These are phyloP conservation scores for Hemistola chrysoprasaria DNA, from an alignment of 2,888 invertebrate genomes.

Conservation along the genomic window DNA sequence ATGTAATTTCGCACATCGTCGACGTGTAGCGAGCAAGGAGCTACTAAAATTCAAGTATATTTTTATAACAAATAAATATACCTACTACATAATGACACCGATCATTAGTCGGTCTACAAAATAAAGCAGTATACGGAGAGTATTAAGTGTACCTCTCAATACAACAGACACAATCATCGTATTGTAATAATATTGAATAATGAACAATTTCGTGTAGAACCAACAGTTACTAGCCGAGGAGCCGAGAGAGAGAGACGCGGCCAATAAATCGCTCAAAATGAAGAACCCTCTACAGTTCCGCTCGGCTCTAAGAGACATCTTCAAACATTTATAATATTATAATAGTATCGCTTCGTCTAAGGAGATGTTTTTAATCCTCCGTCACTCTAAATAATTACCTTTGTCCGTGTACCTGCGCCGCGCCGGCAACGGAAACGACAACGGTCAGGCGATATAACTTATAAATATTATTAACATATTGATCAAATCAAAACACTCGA, in stretches of 20 bases:
- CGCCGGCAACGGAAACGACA: too few species aligned
- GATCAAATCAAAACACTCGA: slow-evolving; percentile 1
- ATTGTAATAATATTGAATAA: slow-evolving; percentile 12
- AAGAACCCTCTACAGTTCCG: slow-evolving; percentile 12
- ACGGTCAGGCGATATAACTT: slow-evolving; percentile 8
- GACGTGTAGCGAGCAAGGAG: slow-evolving; percentile 1
- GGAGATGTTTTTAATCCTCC: slow-evolving; percentile 28
- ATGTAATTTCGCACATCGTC: slow-evolving; percentile 14
- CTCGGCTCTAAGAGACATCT: background rate
- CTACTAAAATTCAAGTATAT: too few species aligned
- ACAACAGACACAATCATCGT: too few species aligned
- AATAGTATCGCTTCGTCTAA: slow-evolving; percentile 41
- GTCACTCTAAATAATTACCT: slow-evolving; percentile 26
- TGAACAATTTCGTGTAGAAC: too few species aligned
- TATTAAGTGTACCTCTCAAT: too few species aligned
- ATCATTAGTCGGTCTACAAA: too few species aligned
- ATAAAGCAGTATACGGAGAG: too few species aligned
- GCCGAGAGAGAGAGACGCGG: too few species aligned
- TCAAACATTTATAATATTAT: slow-evolving; percentile 40
- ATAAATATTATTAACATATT: slow-evolving; percentile 2
- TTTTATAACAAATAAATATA: too few species aligned
- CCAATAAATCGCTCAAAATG: slow-evolving; percentile 26
- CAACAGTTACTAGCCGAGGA: too few species aligned
- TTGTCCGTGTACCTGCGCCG: too few species aligned
- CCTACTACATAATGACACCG: too few species aligned